Evolutionary conservation across 2,888 invertebrate genomes (phyloP), one percentile per base, ranked within the genome.

Genomic region (Cosmopolites sordidus): DNA sequence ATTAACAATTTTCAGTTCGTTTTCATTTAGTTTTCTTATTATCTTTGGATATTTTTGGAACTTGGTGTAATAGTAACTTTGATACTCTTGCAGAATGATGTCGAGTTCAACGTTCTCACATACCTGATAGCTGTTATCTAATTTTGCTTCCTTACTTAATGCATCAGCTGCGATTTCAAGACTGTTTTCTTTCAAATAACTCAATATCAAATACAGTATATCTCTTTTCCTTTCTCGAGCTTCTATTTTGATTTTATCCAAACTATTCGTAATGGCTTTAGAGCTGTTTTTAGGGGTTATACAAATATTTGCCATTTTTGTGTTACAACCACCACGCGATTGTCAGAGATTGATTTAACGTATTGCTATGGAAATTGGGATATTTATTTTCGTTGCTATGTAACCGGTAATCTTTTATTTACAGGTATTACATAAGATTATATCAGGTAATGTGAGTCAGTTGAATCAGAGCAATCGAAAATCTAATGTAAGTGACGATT

Each of bases 41-140:
- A 95, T 83, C 73, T 84, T 87, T 0, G 95, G 94, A 70, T 87
- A 83, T 71, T 88, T 91, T 70, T 89, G 88, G 76, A 92, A 95
- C 66, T 90, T 85, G 39, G 89, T 77, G 64, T 85, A 82, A 72
- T 89, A 92, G 73, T 89, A 95, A 59, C 88, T 87, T 67, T 87
- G 87, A 73, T 89, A 96, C 66, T 95, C 94, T 78, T 91, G 84
- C 52, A 95, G 75, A 60, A 96, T 87, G 38, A 88, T 87, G 59
- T 90, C 89, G 67, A 96, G 75, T 71, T 94, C 93, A 51, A 96
- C 83, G 66, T 96, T 96, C 68, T 96, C 96, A 72, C 95, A 96
- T 30, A 94, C 79, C 66, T 82, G 78, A 67, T 83, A 84, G 4
- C 78, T 79, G 1, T 84, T 77, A 1, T 84, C 78, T 8, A 93